Base-by-base conservation (phyloP, 2,797 vertebrate genomes). In the Xyrichtys novacula region DNA sequence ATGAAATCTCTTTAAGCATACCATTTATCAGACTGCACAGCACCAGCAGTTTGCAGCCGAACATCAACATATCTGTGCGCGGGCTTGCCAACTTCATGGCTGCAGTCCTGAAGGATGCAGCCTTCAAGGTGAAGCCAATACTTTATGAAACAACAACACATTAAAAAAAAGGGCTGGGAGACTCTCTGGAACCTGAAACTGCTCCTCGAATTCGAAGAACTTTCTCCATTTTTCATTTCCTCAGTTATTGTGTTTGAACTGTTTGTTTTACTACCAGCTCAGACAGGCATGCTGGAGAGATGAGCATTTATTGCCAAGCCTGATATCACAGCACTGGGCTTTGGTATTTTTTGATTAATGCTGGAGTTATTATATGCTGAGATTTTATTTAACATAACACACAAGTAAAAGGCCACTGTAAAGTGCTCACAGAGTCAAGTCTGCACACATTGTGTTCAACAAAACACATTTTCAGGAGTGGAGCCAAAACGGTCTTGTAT, bases 121-220 rank as follows among this genome's bases (percentile, higher is more conserved):
- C 67, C 78, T 82, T 60, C 61, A 79, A 69, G 34, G 76, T 63
- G 9, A 49, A 64, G 52, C 48, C 22, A 50, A 54, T 19, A 1
- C 46, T 70, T 53, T 14, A 22, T 38, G 14, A 42, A 68, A 69
- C 10, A 65, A 54, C n/a, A 64, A 19, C 0, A 39, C n/a, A n/a
- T n/a, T n/a, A n/a, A n/a, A n/a, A n/a, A 62, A 7, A 36, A 14
- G 7, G 42, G 28, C 22, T 38, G 22, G 16, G 7, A 49, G 14
- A 55, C 20, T 22, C 38, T 25, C 31, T 52, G 29, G 25, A 66
- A 65, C 23, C 25, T 6, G 53, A 40, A 56, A 17, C n/a, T 25
- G 3, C 47, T 25, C 10, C 29, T 28, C 4, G 28, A 40, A 60
- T 63, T 31, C 36, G 12, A 67, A 54, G 14, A 31, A 32, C 16